Conservation (phyloP, 2,113 vertebrate species). For the Falco punctatus region DNA sequence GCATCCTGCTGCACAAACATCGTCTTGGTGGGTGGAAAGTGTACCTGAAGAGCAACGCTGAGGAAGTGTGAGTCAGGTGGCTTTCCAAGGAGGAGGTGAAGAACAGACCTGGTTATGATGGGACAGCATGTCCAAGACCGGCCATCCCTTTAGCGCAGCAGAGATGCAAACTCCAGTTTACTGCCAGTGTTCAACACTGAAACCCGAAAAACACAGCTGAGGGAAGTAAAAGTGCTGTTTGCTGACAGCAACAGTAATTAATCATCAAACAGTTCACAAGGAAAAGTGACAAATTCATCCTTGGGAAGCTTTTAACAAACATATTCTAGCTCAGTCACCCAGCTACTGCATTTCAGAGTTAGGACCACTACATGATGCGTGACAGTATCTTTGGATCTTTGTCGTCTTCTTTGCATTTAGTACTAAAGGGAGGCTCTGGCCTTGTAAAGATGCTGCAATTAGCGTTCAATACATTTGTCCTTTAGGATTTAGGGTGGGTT, state of each 20-base stretch:
- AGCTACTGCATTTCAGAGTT: neutral
- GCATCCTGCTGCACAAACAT: neutral
- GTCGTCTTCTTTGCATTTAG: neutral
- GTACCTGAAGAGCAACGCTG: neutral
- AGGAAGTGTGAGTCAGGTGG: neutral
- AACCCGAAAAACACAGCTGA: neutral
- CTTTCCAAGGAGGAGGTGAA: neutral
- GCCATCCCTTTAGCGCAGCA: neutral
- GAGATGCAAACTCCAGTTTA: neutral
- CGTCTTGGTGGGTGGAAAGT: neutral
- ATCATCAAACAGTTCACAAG: neutral
- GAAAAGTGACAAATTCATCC: neutral
- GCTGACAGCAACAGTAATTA: neutral
- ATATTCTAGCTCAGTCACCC: neutral
- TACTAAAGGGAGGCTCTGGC: neutral
- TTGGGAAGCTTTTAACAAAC: neutral
- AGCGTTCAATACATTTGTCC: neutral
- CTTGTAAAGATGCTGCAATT: slow-evolving; percentile 6
- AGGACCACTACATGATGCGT: neutral
- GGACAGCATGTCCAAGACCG: neutral
- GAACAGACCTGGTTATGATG: neutral
- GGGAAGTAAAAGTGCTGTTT: neutral
- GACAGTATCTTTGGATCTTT: neutral
- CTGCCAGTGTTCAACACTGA: neutral
- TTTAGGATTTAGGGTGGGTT: neutral